These are phyloP conservation scores for Trachymyrmex cornetzi DNA, from an alignment of 1,140 invertebrate genomes.

Conservation along the genomic window DNA sequence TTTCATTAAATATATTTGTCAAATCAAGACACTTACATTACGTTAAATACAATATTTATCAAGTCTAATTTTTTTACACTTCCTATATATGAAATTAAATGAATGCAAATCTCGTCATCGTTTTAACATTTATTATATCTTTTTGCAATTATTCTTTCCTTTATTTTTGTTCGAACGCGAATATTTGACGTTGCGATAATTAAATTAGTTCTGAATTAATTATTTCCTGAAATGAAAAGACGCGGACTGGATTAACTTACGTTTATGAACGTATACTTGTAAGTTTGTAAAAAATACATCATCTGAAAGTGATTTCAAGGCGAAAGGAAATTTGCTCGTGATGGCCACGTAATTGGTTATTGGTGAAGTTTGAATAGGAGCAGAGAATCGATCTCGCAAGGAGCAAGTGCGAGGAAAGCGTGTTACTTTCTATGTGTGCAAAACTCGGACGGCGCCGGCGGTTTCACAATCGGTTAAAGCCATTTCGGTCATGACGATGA, in stretches of 20 bases:
- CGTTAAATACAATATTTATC: neutral
- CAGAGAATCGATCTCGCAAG: conserved; percentile 65
- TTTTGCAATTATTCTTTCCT: neutral
- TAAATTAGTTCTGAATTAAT: neutral
- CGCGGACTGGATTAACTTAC: neutral
- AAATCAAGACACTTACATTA: neutral
- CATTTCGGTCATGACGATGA: conserved; percentile 74
- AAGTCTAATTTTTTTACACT: neutral
- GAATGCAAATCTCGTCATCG: neutral
- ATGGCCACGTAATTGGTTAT: neutral
- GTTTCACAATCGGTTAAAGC: conserved; percentile 72
- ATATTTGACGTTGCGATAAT: neutral
- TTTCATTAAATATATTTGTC: neutral
- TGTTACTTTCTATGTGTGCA: conserved; percentile 80
- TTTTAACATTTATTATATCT: neutral
- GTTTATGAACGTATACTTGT: neutral
- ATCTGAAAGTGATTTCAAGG: conserved; percentile 31
- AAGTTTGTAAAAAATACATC: neutral
- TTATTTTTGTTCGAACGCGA: neutral
- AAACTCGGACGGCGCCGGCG: conserved; percentile 71
- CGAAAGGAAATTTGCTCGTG: conserved; percentile 26
- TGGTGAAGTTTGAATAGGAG: conserved; percentile 40
- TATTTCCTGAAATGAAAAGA: neutral
- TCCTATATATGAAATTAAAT: neutral
- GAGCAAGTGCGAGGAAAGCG: conserved; percentile 77